Percentiles rank a stretch among this genome's conserved stretches.
These are phyloP conservation scores for Molorchus minor DNA, from an alignment of 2,888 invertebrate genomes.

Conservation along the genomic window DNA sequence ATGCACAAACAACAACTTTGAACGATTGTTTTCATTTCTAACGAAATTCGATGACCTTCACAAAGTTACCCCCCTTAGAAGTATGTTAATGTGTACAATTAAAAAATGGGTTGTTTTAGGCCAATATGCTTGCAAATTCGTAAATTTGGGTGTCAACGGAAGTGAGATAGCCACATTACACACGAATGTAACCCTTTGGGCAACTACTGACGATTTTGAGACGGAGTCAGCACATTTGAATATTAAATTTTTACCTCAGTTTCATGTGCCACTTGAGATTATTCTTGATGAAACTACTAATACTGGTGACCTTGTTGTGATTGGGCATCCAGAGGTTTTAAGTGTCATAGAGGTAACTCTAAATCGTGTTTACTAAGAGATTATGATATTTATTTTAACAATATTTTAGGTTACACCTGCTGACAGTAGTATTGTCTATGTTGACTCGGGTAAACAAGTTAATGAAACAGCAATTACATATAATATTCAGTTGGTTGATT, in stretches of 20 bases:
- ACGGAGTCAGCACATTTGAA: slow-evolving; percentile 50
- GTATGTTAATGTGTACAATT: too few species aligned
- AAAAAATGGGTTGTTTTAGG: too few species aligned
- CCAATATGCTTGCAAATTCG: slow-evolving; percentile 58
- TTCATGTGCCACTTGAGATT: slow-evolving; percentile 51
- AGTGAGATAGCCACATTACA: slow-evolving; percentile 51
- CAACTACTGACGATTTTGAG: slow-evolving; percentile 48
- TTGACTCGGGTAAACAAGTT: slow-evolving; percentile 44
- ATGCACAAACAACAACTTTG: too few species aligned
- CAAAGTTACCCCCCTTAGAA: too few species aligned
- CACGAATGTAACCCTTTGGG: slow-evolving; percentile 56
- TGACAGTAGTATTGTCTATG: slow-evolving; percentile 55
- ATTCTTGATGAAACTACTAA: slow-evolving; percentile 42
- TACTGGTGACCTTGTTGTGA: slow-evolving; percentile 58
- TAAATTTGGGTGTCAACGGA: slow-evolving; percentile 47
- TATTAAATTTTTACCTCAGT: slow-evolving; percentile 58
- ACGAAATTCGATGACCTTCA: too few species aligned
- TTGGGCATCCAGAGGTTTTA: slow-evolving; percentile 68
- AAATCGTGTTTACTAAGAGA: background rate
- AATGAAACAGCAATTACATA: slow-evolving; percentile 47
- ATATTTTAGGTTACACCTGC: slow-evolving; percentile 49
- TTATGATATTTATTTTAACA: background rate
- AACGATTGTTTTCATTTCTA: too few species aligned
- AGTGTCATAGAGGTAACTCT: slow-evolving; percentile 64
- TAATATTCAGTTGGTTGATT: slow-evolving; percentile 56